Percentiles rank a stretch among this genome's conserved stretches.
Conservation (phyloP, 2,797 vertebrate genomes). For the Phylloscopus collybita region DNA sequence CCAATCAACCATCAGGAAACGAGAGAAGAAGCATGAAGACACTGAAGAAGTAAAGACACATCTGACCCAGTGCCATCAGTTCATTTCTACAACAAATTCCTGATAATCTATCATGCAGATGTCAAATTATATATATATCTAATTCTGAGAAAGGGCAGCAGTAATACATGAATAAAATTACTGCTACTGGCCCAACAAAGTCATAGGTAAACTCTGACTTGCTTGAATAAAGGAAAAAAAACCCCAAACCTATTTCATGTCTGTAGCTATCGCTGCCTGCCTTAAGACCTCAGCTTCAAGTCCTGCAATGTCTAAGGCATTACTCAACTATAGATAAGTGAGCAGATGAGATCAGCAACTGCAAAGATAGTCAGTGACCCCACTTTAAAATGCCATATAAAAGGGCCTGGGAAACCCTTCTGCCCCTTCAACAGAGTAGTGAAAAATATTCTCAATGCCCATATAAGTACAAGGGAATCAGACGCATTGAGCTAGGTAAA, state of each 20-base stretch:
- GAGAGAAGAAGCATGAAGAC: not conserved
- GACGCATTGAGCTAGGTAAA: not conserved
- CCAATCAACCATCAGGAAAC: not conserved
- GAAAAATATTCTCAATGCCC: not conserved
- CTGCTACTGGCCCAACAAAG: not conserved
- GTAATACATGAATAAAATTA: not conserved
- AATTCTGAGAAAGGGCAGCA: not conserved
- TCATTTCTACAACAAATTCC: not conserved
- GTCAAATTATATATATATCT: not conserved
- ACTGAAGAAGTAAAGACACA: not conserved
- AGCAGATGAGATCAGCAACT: not conserved
- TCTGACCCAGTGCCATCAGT: not conserved
- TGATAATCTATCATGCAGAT: not conserved
- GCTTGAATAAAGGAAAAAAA: not conserved
- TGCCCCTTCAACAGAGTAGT: not conserved
- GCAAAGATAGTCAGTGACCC: not conserved
- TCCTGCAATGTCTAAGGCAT: not conserved
- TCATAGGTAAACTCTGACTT: not conserved
- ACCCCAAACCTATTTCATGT: not conserved
- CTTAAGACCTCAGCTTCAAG: not conserved
- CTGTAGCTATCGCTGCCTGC: not conserved
- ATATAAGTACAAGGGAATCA: not conserved
- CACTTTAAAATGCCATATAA: not conserved
- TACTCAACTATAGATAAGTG: fast-evolving
- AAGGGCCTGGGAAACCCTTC: not conserved